Conservation (phyloP, 2,888 invertebrate genomes). For the Hartigia nigra region DNA sequence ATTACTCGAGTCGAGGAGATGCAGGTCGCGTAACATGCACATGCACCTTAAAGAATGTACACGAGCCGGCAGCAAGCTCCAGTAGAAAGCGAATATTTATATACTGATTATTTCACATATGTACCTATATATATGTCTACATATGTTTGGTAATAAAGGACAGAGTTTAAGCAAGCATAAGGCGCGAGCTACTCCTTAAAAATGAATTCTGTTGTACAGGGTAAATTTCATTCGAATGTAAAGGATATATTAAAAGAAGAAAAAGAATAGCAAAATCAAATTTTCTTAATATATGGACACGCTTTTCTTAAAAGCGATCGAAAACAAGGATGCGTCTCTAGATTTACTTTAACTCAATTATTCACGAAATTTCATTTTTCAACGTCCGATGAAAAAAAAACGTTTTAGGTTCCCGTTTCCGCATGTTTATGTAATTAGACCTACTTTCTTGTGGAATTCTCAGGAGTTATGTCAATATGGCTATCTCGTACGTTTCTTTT, state of each 20-base stretch:
- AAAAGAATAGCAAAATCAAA: background rate
- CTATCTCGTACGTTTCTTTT: background rate
- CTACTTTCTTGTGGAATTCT: background rate
- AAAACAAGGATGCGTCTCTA: background rate
- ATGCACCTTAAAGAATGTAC: conserved; percentile 21
- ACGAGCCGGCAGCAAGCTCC: conserved; percentile 38
- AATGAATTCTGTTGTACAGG: background rate
- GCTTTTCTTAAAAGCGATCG: background rate
- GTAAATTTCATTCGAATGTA: background rate
- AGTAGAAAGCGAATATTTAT: conserved; percentile 51
- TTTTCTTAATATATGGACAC: background rate
- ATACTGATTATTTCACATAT: conserved; percentile 25
- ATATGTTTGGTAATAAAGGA: background rate
- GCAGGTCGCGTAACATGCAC: conserved; percentile 33
- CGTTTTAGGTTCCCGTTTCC: background rate
- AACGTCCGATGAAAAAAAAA: background rate
- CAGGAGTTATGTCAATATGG: conserved; percentile 1
- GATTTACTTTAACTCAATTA: background rate
- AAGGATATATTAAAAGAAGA: background rate
- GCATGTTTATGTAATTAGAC: background rate
- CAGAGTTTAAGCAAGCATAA: background rate
- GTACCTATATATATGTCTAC: background rate
- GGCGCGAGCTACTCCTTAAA: background rate
- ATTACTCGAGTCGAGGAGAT: conserved; percentile 25
- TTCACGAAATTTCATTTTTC: background rate